A percentile compares a stretch with the other conserved stretches of the same genome.
These are phyloP conservation scores for Clarias fuscus DNA, from an alignment of 2,797 vertebrate genomes.

Conservation along the genomic window DNA sequence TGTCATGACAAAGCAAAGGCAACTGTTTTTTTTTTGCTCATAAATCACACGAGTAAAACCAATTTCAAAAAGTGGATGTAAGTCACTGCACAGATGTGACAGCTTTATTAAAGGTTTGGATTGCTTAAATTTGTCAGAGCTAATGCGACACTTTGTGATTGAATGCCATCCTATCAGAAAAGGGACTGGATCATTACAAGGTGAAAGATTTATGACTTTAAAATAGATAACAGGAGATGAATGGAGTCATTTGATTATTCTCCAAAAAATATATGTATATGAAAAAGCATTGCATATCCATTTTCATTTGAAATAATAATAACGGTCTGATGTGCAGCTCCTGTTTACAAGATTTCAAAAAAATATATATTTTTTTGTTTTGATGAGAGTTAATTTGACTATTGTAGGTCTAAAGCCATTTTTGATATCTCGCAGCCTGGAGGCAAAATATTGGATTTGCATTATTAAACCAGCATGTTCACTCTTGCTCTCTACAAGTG, in stretches of 20 bases:
- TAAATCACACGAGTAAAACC: conserved; percentile 57
- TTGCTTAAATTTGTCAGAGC: conserved; percentile 59
- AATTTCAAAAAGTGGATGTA: conserved; percentile 50
- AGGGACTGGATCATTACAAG: conserved; percentile 42
- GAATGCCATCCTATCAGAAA: conserved; percentile 38
- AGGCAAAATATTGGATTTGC: conserved; percentile 44
- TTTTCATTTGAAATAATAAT: not conserved
- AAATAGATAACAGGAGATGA: conserved; percentile 33
- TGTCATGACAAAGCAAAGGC: conserved; percentile 34
- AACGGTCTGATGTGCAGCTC: not conserved
- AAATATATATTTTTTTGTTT: not conserved
- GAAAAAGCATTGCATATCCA: not conserved
- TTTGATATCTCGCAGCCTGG: conserved; percentile 47
- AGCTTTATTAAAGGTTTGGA: conserved; percentile 61
- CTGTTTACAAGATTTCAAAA: conserved; percentile 20
- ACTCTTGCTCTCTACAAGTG: conserved; percentile 38
- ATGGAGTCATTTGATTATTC: conserved; percentile 9
- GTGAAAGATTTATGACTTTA: conserved; percentile 20
- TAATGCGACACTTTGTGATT: conserved; percentile 54
- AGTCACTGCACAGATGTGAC: conserved; percentile 54
- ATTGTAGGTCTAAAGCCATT: conserved; percentile 44
- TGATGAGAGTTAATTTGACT: conserved; percentile 40
- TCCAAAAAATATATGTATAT: not conserved
- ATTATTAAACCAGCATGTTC: conserved; percentile 54
- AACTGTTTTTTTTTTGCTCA: conserved; percentile 41